A percentile compares a stretch with the other conserved stretches of the same genome.
These are phyloP conservation scores for Pomacea maculata DNA, from an alignment of 1,140 invertebrate genomes.

Conservation along the genomic window DNA sequence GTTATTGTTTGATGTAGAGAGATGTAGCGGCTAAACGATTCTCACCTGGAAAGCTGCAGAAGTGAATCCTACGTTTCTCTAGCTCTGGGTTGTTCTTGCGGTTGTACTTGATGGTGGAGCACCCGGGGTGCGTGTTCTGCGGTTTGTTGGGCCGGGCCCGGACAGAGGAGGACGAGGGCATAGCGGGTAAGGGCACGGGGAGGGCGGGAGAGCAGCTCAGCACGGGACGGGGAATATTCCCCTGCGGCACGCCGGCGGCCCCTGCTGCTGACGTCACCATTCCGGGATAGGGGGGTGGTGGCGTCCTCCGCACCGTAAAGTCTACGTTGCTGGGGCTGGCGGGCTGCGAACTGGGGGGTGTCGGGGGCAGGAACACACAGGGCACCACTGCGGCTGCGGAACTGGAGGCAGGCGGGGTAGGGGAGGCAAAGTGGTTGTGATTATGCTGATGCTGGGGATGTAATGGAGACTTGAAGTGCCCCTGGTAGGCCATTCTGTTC, in stretches of 20 bases:
- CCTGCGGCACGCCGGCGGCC: slow-evolving; percentile 26
- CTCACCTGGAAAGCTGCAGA: slow-evolving; percentile 93
- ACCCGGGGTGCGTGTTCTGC: slow-evolving; percentile 62
- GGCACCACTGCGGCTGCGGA: slow-evolving; percentile 51
- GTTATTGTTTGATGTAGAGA: not conserved
- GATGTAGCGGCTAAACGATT: slow-evolving; percentile 17
- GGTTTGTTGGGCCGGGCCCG: slow-evolving; percentile 36
- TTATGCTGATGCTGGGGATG: slow-evolving; percentile 4
- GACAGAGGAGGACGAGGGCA: not conserved
- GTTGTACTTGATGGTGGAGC: slow-evolving; percentile 76
- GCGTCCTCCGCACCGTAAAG: slow-evolving; percentile 46
- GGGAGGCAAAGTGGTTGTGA: slow-evolving; percentile 13
- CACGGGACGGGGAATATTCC: slow-evolving; percentile 33
- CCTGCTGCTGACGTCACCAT: slow-evolving; percentile 19
- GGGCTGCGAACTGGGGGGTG: slow-evolving; percentile 60
- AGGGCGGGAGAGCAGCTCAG: slow-evolving; percentile 31
- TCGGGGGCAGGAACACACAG: slow-evolving; percentile 49
- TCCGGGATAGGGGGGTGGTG: slow-evolving; percentile 61
- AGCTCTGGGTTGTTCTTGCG: slow-evolving; percentile 94
- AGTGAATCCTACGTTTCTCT: slow-evolving; percentile 92
- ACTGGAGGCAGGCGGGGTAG: slow-evolving; percentile 1
- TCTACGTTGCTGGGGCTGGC: slow-evolving; percentile 52
- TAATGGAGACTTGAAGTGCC: slow-evolving; percentile 3
- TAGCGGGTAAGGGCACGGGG: slow-evolving; percentile 34
- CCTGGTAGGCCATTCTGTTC: not conserved